phyloP scores from a whole-genome alignment of 2,113 vertebrate species.

The Polypterus bichir region DNA sequence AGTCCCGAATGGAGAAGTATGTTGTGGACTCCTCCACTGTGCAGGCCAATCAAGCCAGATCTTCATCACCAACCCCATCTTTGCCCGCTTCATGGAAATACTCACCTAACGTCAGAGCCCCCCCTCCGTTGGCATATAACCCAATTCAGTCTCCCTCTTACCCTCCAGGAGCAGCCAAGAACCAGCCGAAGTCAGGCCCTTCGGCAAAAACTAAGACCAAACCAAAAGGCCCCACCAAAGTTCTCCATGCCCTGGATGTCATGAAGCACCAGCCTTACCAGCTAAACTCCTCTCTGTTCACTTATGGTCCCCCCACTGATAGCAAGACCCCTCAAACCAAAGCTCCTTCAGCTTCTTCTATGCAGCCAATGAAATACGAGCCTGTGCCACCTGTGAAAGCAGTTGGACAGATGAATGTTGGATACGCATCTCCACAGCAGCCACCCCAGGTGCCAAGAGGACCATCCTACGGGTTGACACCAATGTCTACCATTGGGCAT shows the following conservation, averaged over 20 bases:
- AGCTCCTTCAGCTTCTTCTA: slow-evolving; percentile 38
- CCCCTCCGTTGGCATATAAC: slow-evolving; percentile 80
- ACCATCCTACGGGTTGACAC: slow-evolving; percentile 48
- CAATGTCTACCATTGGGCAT: slow-evolving; percentile 43
- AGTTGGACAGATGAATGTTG: slow-evolving; percentile 37
- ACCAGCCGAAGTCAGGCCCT: slow-evolving; percentile 43
- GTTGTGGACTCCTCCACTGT: slow-evolving; percentile 90
- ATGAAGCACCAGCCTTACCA: slow-evolving; percentile 97
- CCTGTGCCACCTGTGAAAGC: slow-evolving; percentile 42
- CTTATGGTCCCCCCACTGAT: slow-evolving; percentile 69
- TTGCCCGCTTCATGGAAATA: slow-evolving; percentile 87
- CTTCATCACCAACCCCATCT: slow-evolving; percentile 75
- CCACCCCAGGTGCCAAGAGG: slow-evolving; percentile 49
- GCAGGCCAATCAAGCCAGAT: slow-evolving; percentile 66
- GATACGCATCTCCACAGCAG: slow-evolving; percentile 37
- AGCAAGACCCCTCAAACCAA: slow-evolving; percentile 39
- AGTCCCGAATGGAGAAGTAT: slow-evolving; percentile 92
- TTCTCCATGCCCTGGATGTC: slow-evolving; percentile 78
- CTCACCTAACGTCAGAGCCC: slow-evolving; percentile 80
- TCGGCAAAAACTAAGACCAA: slow-evolving; percentile 47
- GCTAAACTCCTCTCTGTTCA: slow-evolving; percentile 82
- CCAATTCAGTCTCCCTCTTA: slow-evolving; percentile 84
- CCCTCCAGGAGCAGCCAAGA: slow-evolving; percentile 70
- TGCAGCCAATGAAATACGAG: slow-evolving; percentile 42
- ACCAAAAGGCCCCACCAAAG: slow-evolving; percentile 68